phyloP scores from a whole-genome alignment of 2,888 invertebrate genomes.

The Syrphus vitripennis region DNA sequence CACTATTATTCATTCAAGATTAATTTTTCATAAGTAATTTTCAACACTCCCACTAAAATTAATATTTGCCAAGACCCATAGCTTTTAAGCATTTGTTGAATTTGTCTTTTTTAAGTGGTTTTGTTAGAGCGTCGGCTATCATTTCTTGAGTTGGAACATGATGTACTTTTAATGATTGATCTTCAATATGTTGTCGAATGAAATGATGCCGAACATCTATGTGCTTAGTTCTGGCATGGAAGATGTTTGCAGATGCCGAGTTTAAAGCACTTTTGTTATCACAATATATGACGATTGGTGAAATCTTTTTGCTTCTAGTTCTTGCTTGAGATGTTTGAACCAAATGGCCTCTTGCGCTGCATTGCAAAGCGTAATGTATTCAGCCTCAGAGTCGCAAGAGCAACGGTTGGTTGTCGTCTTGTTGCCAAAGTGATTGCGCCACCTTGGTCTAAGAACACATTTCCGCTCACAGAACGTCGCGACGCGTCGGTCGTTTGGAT shows the following conservation, averaged over 20 bases:
- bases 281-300: background rate
- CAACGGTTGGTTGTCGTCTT: background rate
- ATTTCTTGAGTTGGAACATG: background rate
- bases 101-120: background rate
- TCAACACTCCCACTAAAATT: background rate
- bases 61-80: background rate
- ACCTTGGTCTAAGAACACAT: background rate
- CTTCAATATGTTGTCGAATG: background rate
- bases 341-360: background rate
- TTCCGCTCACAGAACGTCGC: background rate
- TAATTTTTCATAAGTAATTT: constrained; percentile 12
- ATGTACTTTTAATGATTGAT: background rate
- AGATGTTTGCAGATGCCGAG: background rate
- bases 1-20: no score
- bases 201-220: constrained; percentile 12
- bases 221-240: constrained; percentile 1
- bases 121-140: background rate
- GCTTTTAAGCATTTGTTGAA: background rate
- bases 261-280: background rate
- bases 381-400: no score
- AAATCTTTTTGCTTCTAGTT: background rate
- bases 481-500: background rate
- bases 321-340: background rate
- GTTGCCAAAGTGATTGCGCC: background rate
- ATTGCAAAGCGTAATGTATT: background rate